phyloP scores from a whole-genome alignment of 1,140 invertebrate genomes.

The Agraylea sexmaculata region DNA sequence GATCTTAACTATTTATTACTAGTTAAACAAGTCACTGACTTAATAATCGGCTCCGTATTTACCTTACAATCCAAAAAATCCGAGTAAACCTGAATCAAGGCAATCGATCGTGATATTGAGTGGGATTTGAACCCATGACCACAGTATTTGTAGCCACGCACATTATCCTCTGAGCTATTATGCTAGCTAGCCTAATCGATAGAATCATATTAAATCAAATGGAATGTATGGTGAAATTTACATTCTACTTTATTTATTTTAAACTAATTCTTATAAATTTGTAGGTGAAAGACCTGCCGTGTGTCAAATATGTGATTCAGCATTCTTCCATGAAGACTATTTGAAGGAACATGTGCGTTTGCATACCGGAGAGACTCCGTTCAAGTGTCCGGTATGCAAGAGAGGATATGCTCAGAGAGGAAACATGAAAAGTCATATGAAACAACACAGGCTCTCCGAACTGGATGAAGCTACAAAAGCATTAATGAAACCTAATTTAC shows the following conservation, averaged over 20 bases:
- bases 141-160: no score
- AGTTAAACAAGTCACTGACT: no score
- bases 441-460: constrained; percentile 34
- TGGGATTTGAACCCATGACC: no score
- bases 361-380: constrained; percentile 64
- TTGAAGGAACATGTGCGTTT: constrained; percentile 55
- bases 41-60: no score
- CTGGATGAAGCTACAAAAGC: constrained; percentile 28
- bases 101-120: no score
- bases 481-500: constrained; percentile 34
- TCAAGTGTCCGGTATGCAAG: constrained; percentile 56
- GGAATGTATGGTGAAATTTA: not conserved
- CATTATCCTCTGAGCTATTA: no score
- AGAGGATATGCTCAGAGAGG: constrained; percentile 50
- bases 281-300: constrained; percentile 33
- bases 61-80: no score
- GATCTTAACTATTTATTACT: no score
- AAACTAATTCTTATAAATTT: no score
- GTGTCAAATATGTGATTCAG: constrained; percentile 30
- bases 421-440: constrained; percentile 42
- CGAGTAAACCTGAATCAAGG: no score
- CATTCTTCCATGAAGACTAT: constrained; percentile 36
- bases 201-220: not conserved
- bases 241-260: not conserved
- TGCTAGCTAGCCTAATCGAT: not conserved